Evolutionary conservation across 2,888 invertebrate genomes (phyloP), one percentile per base, ranked within the genome.

Genomic region (Dusona sp.): DNA sequence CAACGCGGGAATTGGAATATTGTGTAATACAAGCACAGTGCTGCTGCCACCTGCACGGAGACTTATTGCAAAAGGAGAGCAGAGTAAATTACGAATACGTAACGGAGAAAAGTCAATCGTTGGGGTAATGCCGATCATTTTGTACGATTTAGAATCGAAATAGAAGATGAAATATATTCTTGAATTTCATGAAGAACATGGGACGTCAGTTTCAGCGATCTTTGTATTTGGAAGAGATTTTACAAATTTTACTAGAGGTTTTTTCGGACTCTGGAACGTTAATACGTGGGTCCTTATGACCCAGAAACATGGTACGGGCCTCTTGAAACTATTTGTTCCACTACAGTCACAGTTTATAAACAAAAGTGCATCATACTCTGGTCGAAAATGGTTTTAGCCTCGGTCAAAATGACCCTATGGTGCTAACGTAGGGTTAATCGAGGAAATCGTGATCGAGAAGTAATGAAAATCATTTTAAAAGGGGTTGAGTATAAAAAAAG

Each of bases 21-120:
- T 74, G 61, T 64, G 54, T 42, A 79, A 79, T 83, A 67, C 42
- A 73, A 83, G 51, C n/a, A 48, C n/a, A 73, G 67, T 68, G 51
- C 73, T 54, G 54, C 54, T 51, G 33, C 51, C 73, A 54, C 54
- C 54, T 73, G 54, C n/a, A 22, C 13, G 33, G 36, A 73, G 51
- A 73, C 54, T 73, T 48, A 19, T 70, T 19, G 29, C 61, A 36
- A 54, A 51, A 36, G 3, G 48, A 22, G 36, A 54, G 9, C 13
- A 51, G 22, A 36, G 42, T 38, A 68, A 38, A 42, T 25, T 22
- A 42, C 38, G 25, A 42, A 68, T 42, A 42, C 2, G 7, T 68
- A 70, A 48, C 70, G 48, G 70, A 48, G 9, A n/a, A 48, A 70
- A 29, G 19, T 48, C 29, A 29, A 48, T 33, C 70, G 48, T 61